A percentile compares a stretch with the other conserved stretches of the same genome.
phyloP scores from a whole-genome alignment of 2,888 invertebrate species.

The Idaea aversata region DNA sequence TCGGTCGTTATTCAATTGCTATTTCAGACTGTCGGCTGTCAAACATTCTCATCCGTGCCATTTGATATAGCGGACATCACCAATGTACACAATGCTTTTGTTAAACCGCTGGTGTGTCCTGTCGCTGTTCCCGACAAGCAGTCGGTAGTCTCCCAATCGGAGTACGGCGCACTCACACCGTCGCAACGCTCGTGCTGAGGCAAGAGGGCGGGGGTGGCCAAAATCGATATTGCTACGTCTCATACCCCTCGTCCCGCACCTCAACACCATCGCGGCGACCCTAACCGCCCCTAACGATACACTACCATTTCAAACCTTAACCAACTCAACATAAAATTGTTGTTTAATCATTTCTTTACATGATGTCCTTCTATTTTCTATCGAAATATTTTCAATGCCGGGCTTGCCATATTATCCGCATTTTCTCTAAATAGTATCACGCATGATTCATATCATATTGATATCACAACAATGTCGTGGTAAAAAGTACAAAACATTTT shows the following conservation, averaged over 20 bases:
- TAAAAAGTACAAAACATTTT: background rate
- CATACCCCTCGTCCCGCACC: slow-evolving; percentile 62
- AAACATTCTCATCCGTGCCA: slow-evolving; percentile 36
- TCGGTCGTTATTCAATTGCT: slow-evolving; percentile 14
- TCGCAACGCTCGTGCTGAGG: slow-evolving; percentile 55
- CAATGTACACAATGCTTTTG: slow-evolving; percentile 60
- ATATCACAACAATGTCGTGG: background rate
- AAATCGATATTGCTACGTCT: slow-evolving; percentile 78
- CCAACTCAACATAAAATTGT: slow-evolving; percentile 60
- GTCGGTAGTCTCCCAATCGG: slow-evolving; percentile 56
- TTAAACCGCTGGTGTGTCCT: slow-evolving; percentile 49
- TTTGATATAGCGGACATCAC: slow-evolving; percentile 39
- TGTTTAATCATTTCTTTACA: slow-evolving; percentile 42
- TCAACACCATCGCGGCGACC: slow-evolving; percentile 59
- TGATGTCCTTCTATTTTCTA: slow-evolving; percentile 37
- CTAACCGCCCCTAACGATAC: slow-evolving; percentile 74
- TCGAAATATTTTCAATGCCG: slow-evolving; percentile 30
- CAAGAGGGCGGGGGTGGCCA: slow-evolving; percentile 72
- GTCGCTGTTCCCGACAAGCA: slow-evolving; percentile 50
- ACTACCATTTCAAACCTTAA: slow-evolving; percentile 71
- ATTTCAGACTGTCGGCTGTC: slow-evolving; percentile 22
- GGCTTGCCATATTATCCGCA: slow-evolving; percentile 43
- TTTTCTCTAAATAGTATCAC: slow-evolving; percentile 28
- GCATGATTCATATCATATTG: background rate
- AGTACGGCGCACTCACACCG: slow-evolving; percentile 73